Evolutionary conservation across 2,888 invertebrate genomes (phyloP).

Genomic region (Julus scanicus): DNA sequence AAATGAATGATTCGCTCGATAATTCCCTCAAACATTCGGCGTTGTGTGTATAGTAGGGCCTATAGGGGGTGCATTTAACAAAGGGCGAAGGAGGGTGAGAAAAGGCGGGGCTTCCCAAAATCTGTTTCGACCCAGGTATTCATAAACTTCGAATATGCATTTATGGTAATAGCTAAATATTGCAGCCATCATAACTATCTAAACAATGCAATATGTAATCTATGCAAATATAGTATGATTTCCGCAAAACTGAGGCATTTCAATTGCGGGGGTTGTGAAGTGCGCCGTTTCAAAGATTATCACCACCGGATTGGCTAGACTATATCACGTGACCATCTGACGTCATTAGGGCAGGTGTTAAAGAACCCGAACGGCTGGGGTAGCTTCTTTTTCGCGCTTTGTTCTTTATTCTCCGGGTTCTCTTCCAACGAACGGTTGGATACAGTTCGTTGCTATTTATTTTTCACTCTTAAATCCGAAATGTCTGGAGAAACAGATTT

Average conservation of each 20-base stretch:
- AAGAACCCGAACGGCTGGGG: neutral
- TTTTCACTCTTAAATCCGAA: neutral
- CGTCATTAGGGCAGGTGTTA: neutral
- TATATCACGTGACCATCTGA: neutral
- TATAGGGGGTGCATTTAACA: too few species aligned
- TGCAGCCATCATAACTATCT: neutral
- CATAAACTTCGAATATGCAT: neutral
- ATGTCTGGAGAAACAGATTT: constrained; percentile 52
- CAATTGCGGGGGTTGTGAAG: neutral
- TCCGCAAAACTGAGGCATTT: neutral
- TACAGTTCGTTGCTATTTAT: neutral
- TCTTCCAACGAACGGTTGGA: neutral
- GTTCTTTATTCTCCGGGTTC: neutral
- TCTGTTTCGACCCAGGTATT: neutral
- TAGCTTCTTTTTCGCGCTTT: neutral
- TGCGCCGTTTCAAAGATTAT: neutral
- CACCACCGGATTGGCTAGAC: neutral
- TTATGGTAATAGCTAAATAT: neutral
- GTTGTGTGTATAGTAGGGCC: too few species aligned
- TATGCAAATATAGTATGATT: neutral
- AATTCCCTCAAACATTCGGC: too few species aligned
- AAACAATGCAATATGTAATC: neutral
- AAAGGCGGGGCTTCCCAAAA: neutral
- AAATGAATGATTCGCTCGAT: too few species aligned
- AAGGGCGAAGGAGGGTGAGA: neutral